These are phyloP conservation scores for Clunio marinus DNA, from an alignment of 2,888 invertebrate genomes.

Conservation along the genomic window DNA sequence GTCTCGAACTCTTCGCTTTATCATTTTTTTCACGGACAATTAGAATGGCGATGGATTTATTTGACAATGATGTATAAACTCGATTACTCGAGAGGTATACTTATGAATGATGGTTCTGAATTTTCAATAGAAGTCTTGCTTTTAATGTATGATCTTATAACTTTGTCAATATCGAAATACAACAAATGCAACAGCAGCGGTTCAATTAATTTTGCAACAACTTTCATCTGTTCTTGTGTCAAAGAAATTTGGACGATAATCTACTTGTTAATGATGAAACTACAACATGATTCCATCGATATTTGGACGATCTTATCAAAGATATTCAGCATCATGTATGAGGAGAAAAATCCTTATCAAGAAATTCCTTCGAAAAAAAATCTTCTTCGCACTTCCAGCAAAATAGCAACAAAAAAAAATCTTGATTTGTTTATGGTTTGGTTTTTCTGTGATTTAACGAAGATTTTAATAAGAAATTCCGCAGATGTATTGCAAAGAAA, in stretches of 20 bases:
- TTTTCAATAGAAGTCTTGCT: constrained; percentile 42
- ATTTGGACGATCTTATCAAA: constrained; percentile 54
- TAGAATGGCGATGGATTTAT: constrained; percentile 50
- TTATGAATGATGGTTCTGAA: constrained; percentile 40
- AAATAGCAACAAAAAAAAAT: constrained; percentile 43
- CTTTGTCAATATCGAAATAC: constrained; percentile 48
- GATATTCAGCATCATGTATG: constrained; percentile 31
- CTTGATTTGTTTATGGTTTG: constrained; percentile 50
- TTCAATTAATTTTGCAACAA: constrained; percentile 52
- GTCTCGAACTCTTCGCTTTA: constrained; percentile 44
- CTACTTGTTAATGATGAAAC: constrained; percentile 51
- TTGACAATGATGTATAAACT: constrained; percentile 45
- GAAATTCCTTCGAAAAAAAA: constrained; percentile 8
- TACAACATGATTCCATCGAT: constrained; percentile 43
- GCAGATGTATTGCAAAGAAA: neutral
- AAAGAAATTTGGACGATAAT: constrained; percentile 58
- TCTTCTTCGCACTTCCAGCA: constrained; percentile 15
- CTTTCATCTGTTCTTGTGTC: constrained; percentile 57
- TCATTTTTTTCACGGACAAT: constrained; percentile 49
- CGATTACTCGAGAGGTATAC: constrained; percentile 41
- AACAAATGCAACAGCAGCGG: constrained; percentile 49
- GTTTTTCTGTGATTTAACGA: constrained; percentile 52
- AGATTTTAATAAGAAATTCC: constrained; percentile 49
- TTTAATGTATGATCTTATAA: constrained; percentile 48
- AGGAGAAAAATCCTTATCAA: constrained; percentile 16